Base-by-base conservation (phyloP, 2,888 invertebrate genomes). In the Hermaeophaga mercurialis region DNA sequence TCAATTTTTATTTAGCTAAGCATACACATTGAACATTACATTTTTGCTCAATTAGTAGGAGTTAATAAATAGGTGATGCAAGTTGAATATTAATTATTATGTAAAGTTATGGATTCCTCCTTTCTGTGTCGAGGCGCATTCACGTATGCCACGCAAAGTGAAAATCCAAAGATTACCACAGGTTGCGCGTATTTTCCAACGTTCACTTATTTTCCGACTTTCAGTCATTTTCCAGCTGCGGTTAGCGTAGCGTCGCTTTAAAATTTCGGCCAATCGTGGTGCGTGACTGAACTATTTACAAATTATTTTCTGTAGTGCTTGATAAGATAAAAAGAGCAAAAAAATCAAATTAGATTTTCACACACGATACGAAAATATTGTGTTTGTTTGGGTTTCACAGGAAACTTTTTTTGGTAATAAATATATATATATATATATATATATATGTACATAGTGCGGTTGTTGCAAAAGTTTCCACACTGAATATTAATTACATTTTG, bases 131-230 rank as follows among this genome's bases (percentile, higher is more conserved):
- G 38, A 38, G 18, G 38, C 39, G 39, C 39, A 39, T 18, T 19
- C 19, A 22, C 39, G 38, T 18, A 12, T 18, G 49, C 34, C 28
- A 28, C 28, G 28, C 24, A 50, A 50, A 50, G 26, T 39, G 50
- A 41, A 50, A 50, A 50, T 22, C 31, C 50, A 22, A 15, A 18
- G 31, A 31, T 12, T 31, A 50, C 50, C 39, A 50, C 50, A 50
- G 50, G 50, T 50, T 50, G 50, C 50, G 50, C 41, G 22, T 50
- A 24, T 36, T 31, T 31, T 41, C 38, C 49, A 18, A 14, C 38
- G 4, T 17, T 15, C 17, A 15, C 6, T 17, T 9, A 9, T n/a
- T 22, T 18, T 41, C 38, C 50, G 31, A 19, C 39, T 6, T 19
- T 18, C 19, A 18, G 19, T 19, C 11, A n/a, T n/a, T n/a, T 18